These are phyloP conservation scores for Electrona antarctica DNA, from an alignment of 2,113 vertebrate species.

Conservation along the genomic window DNA sequence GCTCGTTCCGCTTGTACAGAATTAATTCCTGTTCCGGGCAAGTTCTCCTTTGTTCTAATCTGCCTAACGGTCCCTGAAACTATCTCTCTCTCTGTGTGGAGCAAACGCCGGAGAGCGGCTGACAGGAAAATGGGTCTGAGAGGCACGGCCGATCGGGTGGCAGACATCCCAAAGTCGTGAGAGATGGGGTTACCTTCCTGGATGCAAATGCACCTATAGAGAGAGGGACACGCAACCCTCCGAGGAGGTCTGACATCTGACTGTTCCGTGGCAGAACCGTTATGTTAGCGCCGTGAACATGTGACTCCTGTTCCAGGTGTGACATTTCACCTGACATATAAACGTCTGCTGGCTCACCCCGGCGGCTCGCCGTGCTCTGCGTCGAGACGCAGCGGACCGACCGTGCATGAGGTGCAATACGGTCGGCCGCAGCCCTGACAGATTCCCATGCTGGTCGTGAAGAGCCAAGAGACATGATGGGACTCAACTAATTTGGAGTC, in stretches of 20 bases:
- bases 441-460: too few relatives aligned
- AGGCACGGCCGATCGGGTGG: conserved; percentile 50
- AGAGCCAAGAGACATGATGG: too few relatives aligned
- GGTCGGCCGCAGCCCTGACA: too few relatives aligned
- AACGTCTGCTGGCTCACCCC: not conserved
- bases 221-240: conserved; percentile 48
- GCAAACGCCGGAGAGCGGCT: conserved; percentile 42
- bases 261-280: conserved; percentile 15
- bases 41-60: not conserved
- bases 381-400: too few relatives aligned
- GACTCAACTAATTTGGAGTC: not conserved
- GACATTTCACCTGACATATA: conserved; percentile 44
- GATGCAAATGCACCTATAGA: conserved; percentile 31
- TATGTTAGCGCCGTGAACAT: conserved; percentile 2
- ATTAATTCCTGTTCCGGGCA: not conserved
- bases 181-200: conserved; percentile 62
- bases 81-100: conserved; percentile 30
- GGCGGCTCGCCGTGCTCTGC: not conserved
- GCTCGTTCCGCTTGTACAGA: not conserved
- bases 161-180: conserved; percentile 39
- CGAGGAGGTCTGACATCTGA: conserved; percentile 12
- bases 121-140: conserved; percentile 39
- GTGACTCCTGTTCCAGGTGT: conserved; percentile 21
- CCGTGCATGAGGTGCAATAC: too few relatives aligned
- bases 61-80: conserved; percentile 40